Conservation (phyloP, 2,888 invertebrate genomes). For the Lacanobia oleracea region DNA sequence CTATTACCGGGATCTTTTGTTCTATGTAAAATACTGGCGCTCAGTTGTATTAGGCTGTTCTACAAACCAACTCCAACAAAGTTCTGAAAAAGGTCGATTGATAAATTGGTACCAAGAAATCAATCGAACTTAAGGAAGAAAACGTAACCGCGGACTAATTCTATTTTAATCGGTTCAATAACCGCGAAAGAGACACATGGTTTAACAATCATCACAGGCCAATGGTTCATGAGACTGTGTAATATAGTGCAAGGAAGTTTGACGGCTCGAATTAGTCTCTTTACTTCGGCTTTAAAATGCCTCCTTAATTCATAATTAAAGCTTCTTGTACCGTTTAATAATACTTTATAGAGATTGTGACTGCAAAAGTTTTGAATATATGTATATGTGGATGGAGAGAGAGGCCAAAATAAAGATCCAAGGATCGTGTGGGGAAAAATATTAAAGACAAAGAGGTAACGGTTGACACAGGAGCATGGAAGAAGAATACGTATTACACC, state of each 20-base stretch:
- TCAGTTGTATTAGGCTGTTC: too few species aligned
- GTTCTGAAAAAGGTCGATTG: too few species aligned
- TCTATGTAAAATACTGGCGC: too few species aligned
- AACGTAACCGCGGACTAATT: background rate
- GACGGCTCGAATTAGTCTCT: background rate
- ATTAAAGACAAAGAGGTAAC: too few species aligned
- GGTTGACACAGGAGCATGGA: too few species aligned
- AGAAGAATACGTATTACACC: too few species aligned
- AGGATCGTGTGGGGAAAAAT: too few species aligned
- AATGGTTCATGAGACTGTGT: background rate
- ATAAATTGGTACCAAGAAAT: background rate
- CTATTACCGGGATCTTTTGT: too few species aligned
- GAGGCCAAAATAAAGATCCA: background rate
- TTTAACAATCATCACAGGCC: background rate
- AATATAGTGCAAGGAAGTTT: background rate
- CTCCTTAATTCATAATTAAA: background rate
- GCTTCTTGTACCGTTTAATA: background rate
- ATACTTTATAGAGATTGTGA: background rate
- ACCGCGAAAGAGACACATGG: background rate
- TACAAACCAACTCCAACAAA: too few species aligned
- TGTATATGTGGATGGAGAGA: too few species aligned
- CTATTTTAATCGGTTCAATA: conserved; percentile 3
- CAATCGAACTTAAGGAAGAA: background rate
- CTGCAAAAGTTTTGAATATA: background rate
- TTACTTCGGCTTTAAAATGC: background rate